Base-by-base conservation (phyloP, 2,888 invertebrate species). In the Dryobotodes eremita region DNA sequence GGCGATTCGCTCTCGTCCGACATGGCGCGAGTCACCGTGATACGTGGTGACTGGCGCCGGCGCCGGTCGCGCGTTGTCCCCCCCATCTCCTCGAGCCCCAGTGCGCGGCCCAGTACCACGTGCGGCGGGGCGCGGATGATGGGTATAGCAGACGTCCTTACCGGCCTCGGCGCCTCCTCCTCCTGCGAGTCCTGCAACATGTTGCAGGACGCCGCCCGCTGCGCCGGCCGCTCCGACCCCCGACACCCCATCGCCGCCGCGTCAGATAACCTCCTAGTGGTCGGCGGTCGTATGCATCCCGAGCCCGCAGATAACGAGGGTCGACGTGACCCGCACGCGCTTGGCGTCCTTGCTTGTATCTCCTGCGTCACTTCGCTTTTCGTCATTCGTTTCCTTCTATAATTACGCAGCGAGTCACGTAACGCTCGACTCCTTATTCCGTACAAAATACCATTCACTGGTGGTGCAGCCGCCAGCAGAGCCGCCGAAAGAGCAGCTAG, bases 341-440 rank as follows among this genome's bases (percentile, higher is more conserved):
- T 98, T 7, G 98, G 98, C 4, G 98, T 98, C 84, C 98, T 96
- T 8, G 98, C 98, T 93, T 98, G 98, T 83, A 98, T 98, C 93
- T 98, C 98, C 91, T 98, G 98, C 83, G 98, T 98, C 68, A 98
- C 97, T 92, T 98, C 98, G 91, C 98, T 98, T 93, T 98, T 98
- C 6, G 98, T 98, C 94, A 98, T 97, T 92, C 98, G 97, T 94
- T 98, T 98, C 70, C 98, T 97, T 97, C 98, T 98, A 92, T 98
- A 98, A 92, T 98, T 98, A 88, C 98, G 97, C 88, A 98, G 97
- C 73, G 98, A 98, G 91, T 98, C 98, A 79, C 98, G 97, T 59
- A 98, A 94, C 0, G 97, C 97, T 93, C 98, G 98, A 93, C 98
- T 98, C 91, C 98, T 97, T 72, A 98, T 97, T 62, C 98, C 98